A percentile compares a stretch with the other conserved stretches of the same genome.
Conservation (phyloP, 2,888 invertebrate species). For the Watsonalla cultraria region DNA sequence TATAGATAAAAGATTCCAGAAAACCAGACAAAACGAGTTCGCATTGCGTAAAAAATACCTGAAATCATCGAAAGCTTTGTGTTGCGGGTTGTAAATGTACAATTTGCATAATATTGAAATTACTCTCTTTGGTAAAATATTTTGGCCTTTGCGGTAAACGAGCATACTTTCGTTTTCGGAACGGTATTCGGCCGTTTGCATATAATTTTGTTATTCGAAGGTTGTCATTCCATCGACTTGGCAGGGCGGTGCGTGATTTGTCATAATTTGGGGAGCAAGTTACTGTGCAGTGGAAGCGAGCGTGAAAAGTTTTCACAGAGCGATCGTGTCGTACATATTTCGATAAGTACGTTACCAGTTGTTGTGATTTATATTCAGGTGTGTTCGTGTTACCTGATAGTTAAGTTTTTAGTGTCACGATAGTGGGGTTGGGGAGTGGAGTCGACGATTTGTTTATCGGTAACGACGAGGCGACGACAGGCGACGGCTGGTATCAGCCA, state of each 20-base stretch:
- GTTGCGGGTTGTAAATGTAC: conserved; percentile 29
- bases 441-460: conserved; percentile 71
- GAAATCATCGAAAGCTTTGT: conserved; percentile 50
- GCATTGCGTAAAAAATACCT: conserved; percentile 41
- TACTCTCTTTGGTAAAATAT: conserved; percentile 55
- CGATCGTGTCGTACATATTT: conserved; percentile 66
- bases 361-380: conserved; percentile 70
- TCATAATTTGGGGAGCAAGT: conserved; percentile 29
- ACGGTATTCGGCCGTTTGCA: conserved; percentile 22
- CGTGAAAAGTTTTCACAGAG: conserved; percentile 50
- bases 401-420: conserved; percentile 72
- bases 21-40: conserved; percentile 46
- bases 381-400: conserved; percentile 71
- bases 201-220: conserved; percentile 34
- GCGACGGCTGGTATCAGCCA: conserved; percentile 59
- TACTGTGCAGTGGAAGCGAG: conserved; percentile 25
- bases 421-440: conserved; percentile 60
- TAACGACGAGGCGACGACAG: conserved; percentile 63
- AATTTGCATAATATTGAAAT: conserved; percentile 64
- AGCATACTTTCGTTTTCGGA: conserved; percentile 42
- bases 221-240: conserved; percentile 28
- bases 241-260: conserved; percentile 41
- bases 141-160: conserved; percentile 68
- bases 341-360: conserved; percentile 62
- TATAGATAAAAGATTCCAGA: conserved; percentile 40